Evolutionary conservation across 2,888 invertebrate species (phyloP).

Genomic region (Papilio gigon): DNA sequence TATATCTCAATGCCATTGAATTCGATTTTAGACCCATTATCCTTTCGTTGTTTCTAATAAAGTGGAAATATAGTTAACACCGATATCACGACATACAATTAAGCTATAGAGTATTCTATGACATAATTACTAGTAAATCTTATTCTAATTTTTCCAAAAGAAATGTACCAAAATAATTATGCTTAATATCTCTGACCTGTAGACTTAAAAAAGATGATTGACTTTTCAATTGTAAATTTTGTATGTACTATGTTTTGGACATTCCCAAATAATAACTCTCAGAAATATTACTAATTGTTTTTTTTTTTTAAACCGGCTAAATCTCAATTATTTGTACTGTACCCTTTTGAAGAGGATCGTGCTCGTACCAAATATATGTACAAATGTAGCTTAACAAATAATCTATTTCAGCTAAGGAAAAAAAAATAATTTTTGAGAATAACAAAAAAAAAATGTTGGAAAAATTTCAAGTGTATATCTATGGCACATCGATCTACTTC

Average conservation of each 20-base stretch:
- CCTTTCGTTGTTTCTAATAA: neutral
- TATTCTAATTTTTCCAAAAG: neutral
- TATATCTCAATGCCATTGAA: too few species aligned
- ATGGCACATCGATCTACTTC: conserved; percentile 9
- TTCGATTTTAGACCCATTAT: too few species aligned
- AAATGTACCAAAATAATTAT: conserved; percentile 21
- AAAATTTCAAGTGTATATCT: too few species aligned
- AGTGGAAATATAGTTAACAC: neutral
- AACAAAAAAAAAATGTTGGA: too few species aligned
- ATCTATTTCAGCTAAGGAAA: neutral
- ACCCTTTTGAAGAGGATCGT: conserved; percentile 29
- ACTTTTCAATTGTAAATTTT: neutral
- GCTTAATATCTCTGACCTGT: conserved; percentile 1
- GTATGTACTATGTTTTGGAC: neutral
- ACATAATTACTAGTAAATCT: neutral
- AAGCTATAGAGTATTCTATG: neutral
- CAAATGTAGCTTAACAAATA: conserved; percentile 17
- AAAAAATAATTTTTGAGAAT: neutral
- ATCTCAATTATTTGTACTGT: conserved; percentile 32
- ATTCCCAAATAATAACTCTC: conserved; percentile 7
- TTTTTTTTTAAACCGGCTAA: conserved; percentile 13
- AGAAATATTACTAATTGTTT: conserved; percentile 4
- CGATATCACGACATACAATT: conserved; percentile 12
- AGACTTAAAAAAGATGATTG: neutral
- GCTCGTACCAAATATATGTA: conserved; percentile 27